A percentile compares a stretch with the other conserved stretches of the same genome.
These are phyloP conservation scores for Kryptolebias marmoratus DNA, from an alignment of 2,113 vertebrate species.

Conservation along the genomic window DNA sequence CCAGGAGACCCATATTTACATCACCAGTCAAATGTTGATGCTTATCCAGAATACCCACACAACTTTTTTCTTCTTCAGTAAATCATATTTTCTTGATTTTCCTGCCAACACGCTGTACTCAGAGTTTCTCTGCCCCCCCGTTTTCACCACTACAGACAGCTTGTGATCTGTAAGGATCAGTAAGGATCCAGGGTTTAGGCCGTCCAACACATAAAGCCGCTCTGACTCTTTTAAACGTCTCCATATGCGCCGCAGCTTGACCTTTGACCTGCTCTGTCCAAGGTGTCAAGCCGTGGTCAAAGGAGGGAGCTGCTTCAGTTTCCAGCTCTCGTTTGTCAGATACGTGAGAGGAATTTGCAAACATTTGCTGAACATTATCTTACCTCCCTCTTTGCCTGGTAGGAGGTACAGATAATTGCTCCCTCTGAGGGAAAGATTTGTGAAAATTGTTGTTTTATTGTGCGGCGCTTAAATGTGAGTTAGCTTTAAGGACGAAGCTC, in stretches of 20 bases:
- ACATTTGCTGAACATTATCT: conserved; percentile 72
- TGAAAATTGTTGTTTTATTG: conserved; percentile 48
- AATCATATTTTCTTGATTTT: neutral
- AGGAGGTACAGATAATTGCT: conserved; percentile 54
- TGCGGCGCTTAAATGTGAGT: conserved; percentile 6
- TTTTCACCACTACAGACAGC: neutral
- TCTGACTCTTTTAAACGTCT: conserved; percentile 49
- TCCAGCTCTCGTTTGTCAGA: conserved; percentile 49
- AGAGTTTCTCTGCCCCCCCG: no score
- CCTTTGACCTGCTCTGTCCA: conserved; percentile 52
- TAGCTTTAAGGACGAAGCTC: no score
- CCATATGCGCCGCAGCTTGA: conserved; percentile 52
- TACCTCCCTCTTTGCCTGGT: conserved; percentile 55
- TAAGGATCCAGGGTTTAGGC: conserved; percentile 45
- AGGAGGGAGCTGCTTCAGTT: conserved; percentile 43
- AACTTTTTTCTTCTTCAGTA: neutral
- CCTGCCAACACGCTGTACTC: no score
- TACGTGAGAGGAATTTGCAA: conserved; percentile 65
- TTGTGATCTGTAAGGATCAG: conserved; percentile 34
- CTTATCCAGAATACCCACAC: neutral
- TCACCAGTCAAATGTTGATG: neutral
- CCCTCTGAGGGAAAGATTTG: conserved; percentile 27
- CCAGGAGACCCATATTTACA: no score
- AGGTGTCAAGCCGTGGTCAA: conserved; percentile 55
- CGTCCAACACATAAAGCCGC: conserved; percentile 37